Evolutionary conservation across 2,797 vertebrate species (phyloP), one percentile per base, ranked within the genome.

Genomic region (Myioborus miniatus): DNA sequence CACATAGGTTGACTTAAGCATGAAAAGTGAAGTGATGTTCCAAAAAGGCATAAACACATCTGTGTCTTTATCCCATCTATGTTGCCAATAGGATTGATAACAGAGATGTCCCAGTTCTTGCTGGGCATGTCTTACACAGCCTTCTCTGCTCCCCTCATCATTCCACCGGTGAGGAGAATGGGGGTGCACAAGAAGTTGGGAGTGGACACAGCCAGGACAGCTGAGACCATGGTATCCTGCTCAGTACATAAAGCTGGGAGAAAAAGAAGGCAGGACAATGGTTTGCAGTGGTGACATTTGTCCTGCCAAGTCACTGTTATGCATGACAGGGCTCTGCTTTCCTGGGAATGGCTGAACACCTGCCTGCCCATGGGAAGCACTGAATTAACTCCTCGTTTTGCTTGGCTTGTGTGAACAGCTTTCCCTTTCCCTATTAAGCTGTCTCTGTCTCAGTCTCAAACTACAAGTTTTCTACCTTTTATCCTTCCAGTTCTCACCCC

Each of bases 111-210:
- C 52, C 2, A 3, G 17, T 23, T 56, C 26, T 11, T 43, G 10
- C 43, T 27, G 14, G 55, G 36, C 12, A 9, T 11, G 0, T 17
- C 37, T 49, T 23, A 68, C 11, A 56, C 19, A 64, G 22, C 2
- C 11, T 65, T 14, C 67, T 50, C 52, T 58, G 43, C 21, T 58
- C 17, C 60, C 36, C 29, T 32, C 23, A 27, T 3, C 3, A 15
- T 32, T 15, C n/a, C 0, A 0, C 6, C 1, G 6, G 49, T 0
- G 0, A 59, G 24, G 0, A 67, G 6, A 27, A 17, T 68, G 8
- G 12, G 6, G 15, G 12, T 6, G 12, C 36, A 53, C 23, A 77
- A 41, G 24, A 80, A 55, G 9, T 0, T 60, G 26, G 12, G 27
- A 76, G 15, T 5, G 15, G 12, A 37, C 16, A 60, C 2, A 58